A percentile compares a stretch with the other conserved stretches of the same genome.
Conservation (phyloP, 2,113 vertebrate genomes). For the Dicaeum eximium region DNA sequence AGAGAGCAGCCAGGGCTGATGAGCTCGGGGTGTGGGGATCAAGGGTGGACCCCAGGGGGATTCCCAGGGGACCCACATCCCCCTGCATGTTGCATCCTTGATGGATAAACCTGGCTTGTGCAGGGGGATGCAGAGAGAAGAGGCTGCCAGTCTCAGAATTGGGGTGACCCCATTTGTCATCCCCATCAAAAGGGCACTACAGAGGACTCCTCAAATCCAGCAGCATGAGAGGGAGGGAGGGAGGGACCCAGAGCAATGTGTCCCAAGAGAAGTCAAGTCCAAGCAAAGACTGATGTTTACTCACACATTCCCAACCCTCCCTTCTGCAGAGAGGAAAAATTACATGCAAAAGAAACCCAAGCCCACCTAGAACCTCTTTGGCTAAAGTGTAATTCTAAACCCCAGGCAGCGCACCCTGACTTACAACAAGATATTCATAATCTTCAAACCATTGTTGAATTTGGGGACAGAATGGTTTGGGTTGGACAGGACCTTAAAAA, state of each 20-base stretch:
- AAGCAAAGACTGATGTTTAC: neutral
- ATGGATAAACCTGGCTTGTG: neutral
- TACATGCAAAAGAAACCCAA: neutral
- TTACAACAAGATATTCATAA: neutral
- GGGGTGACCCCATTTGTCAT: neutral
- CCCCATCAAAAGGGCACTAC: neutral
- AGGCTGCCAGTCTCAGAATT: neutral
- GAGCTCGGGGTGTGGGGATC: neutral
- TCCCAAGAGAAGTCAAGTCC: neutral
- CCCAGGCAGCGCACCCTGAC: neutral
- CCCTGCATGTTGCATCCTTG: accelerated
- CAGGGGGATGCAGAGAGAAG: neutral
- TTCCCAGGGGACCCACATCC: neutral
- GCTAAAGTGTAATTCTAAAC: neutral
- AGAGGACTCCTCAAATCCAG: neutral
- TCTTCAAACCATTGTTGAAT: neutral
- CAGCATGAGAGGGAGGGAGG: neutral
- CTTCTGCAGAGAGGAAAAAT: neutral
- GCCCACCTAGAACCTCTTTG: neutral
- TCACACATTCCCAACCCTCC: neutral
- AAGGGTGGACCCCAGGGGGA: too few species aligned
- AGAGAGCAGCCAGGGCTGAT: neutral
- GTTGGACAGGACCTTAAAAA: neutral
- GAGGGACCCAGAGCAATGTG: neutral
- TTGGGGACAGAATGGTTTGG: neutral